Evolutionary conservation across 2,797 vertebrate species (phyloP).

Genomic region (Avahi laniger): DNA sequence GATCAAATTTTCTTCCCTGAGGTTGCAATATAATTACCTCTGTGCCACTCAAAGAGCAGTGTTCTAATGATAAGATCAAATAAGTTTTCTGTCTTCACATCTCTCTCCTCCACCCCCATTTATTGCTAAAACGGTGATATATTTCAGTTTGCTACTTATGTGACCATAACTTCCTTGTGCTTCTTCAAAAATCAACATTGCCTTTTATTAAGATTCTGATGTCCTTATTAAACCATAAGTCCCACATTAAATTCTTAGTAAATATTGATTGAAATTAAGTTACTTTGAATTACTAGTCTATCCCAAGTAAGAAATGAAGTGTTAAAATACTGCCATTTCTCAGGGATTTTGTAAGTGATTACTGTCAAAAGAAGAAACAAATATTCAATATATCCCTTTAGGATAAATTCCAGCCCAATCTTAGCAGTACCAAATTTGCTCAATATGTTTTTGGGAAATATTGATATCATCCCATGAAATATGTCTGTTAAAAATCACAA

Average conservation of each 20-base stretch:
- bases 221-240: background rate
- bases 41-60: background rate
- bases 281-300: conserved; percentile 34
- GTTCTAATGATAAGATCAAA: background rate
- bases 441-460: background rate
- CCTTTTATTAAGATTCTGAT: conserved; percentile 13
- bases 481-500: background rate
- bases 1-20: background rate
- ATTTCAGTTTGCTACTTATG: conserved; percentile 3
- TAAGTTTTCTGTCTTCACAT: background rate
- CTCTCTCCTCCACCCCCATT: background rate
- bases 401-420: conserved; percentile 3
- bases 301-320: conserved; percentile 14
- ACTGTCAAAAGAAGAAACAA: background rate
- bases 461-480: background rate
- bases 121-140: background rate
- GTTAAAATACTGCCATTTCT: background rate
- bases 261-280: conserved; percentile 62
- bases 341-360: background rate
- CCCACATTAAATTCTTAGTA: background rate
- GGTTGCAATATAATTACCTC: background rate
- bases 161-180: background rate
- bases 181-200: conserved; percentile 46
- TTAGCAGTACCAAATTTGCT: background rate
- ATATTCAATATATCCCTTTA: background rate